phyloP scores from a whole-genome alignment of 2,113 vertebrate species.

The Mesembrinibis cayennensis region DNA sequence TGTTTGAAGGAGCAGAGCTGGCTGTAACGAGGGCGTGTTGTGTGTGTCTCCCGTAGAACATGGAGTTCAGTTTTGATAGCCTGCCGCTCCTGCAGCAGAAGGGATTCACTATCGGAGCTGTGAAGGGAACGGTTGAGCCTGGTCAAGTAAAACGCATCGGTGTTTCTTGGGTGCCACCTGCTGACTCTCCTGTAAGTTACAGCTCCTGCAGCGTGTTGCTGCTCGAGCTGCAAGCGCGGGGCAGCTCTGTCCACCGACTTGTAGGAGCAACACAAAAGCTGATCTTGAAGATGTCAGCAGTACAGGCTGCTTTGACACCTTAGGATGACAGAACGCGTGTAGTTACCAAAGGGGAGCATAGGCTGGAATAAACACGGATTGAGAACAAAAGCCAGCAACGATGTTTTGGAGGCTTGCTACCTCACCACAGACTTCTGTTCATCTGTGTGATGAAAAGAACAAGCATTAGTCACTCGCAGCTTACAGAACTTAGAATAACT shows the following conservation, averaged over 20 bases:
- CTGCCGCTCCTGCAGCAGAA: constrained; percentile 70
- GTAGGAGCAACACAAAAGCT: neutral
- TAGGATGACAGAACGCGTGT: neutral
- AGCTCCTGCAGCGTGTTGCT: rapidly evolving
- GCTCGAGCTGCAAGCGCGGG: too few relatives aligned
- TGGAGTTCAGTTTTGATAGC: constrained; percentile 80
- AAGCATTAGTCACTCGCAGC: neutral
- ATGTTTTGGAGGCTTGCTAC: neutral
- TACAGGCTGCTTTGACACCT: neutral
- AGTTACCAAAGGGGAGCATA: neutral
- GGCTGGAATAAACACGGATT: neutral
- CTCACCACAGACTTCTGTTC: neutral
- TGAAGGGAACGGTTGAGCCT: constrained; percentile 71
- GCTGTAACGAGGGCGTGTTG: neutral
- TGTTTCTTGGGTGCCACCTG: constrained; percentile 84
- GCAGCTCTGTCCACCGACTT: neutral
- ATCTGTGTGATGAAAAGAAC: neutral
- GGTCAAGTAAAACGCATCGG: constrained; percentile 75
- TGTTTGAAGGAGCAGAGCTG: neutral
- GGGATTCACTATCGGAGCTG: constrained; percentile 81
- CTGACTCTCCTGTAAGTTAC: constrained; percentile 75
- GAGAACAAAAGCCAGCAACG: neutral
- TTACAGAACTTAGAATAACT: neutral
- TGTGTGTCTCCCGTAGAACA: constrained; percentile 41
- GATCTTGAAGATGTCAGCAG: neutral